Conservation (phyloP, 2,113 vertebrate genomes). For the Nesogale talazaci region DNA sequence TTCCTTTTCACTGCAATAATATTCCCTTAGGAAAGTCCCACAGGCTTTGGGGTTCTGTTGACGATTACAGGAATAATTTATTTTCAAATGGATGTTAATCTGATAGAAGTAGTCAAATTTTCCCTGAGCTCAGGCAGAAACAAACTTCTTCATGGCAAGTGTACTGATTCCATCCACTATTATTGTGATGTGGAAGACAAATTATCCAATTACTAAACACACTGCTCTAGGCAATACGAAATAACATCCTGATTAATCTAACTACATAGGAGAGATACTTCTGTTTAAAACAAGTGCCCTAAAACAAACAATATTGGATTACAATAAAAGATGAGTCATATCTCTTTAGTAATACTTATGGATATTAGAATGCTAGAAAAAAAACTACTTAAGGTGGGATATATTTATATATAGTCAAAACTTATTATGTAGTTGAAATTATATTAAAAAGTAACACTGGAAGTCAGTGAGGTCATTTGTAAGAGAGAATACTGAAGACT, state of each 20-base stretch:
- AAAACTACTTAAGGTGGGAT: constrained; percentile 4
- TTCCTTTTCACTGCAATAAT: background rate
- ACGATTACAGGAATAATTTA: constrained; percentile 77
- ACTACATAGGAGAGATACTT: constrained; percentile 63
- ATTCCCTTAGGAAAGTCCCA: constrained; percentile 61
- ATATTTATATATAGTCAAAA: constrained; percentile 49
- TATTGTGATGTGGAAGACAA: constrained; percentile 83
- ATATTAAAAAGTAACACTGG: constrained; percentile 6
- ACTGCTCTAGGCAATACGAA: constrained; percentile 80
- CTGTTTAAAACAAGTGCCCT: constrained; percentile 65
- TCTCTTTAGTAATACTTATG: constrained; percentile 41
- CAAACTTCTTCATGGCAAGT: constrained; percentile 71
- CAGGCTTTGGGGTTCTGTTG: constrained; percentile 69
- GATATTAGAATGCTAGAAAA: constrained; percentile 58
- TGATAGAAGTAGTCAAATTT: constrained; percentile 73
- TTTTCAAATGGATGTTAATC: constrained; percentile 77
- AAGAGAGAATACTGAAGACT: constrained; percentile 24
- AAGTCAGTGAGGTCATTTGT: background rate
- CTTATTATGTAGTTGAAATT: constrained; percentile 17
- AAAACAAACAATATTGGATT: constrained; percentile 75
- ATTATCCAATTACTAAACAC: constrained; percentile 84
- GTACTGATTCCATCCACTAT: constrained; percentile 79
- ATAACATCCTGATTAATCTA: constrained; percentile 84
- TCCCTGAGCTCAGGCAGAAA: constrained; percentile 72
- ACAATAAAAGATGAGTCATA: constrained; percentile 69